Evolutionary conservation across 2,888 invertebrate species (phyloP).

Genomic region (Drosophila quinaria): DNA sequence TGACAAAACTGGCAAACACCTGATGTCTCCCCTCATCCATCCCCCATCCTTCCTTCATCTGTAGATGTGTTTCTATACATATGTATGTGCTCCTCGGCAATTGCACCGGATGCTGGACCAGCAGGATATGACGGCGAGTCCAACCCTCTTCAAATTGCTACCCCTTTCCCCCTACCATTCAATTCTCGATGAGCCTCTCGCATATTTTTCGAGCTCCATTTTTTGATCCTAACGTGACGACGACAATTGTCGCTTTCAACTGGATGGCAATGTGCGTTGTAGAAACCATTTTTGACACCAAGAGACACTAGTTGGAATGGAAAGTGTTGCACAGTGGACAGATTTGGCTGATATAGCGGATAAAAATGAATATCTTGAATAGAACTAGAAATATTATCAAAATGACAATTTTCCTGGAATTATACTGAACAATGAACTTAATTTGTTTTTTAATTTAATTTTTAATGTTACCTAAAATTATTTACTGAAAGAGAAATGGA

Average conservation of each 20-base stretch:
- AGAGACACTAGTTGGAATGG: slow-evolving; percentile 1
- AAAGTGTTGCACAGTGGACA: background rate
- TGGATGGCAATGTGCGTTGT: slow-evolving; percentile 4
- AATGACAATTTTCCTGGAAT: too few species aligned
- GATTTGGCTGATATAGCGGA: background rate
- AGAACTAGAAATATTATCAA: too few species aligned
- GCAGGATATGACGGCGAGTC: slow-evolving; percentile 72
- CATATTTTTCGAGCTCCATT: slow-evolving; percentile 16
- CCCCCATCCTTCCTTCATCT: slow-evolving; percentile 35
- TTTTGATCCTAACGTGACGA: slow-evolving; percentile 76
- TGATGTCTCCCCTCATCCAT: slow-evolving; percentile 50
- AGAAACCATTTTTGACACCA: slow-evolving; percentile 10
- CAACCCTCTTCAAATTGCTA: slow-evolving; percentile 16
- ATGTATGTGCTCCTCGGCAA: slow-evolving; percentile 22
- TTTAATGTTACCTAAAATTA: too few species aligned
- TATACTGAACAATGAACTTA: too few species aligned
- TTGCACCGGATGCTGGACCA: slow-evolving; percentile 58
- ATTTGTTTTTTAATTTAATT: too few species aligned
- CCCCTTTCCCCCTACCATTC: background rate
- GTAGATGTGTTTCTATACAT: slow-evolving; percentile 52
- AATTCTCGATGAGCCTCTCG: slow-evolving; percentile 3
- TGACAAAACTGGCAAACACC: slow-evolving; percentile 39
- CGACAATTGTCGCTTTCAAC: slow-evolving; percentile 41
- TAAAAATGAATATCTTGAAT: background rate
- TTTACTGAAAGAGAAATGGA: too few species aligned